These are phyloP conservation scores for Lissocephala sabroskyi DNA, from an alignment of 2,888 invertebrate species.

Conservation along the genomic window DNA sequence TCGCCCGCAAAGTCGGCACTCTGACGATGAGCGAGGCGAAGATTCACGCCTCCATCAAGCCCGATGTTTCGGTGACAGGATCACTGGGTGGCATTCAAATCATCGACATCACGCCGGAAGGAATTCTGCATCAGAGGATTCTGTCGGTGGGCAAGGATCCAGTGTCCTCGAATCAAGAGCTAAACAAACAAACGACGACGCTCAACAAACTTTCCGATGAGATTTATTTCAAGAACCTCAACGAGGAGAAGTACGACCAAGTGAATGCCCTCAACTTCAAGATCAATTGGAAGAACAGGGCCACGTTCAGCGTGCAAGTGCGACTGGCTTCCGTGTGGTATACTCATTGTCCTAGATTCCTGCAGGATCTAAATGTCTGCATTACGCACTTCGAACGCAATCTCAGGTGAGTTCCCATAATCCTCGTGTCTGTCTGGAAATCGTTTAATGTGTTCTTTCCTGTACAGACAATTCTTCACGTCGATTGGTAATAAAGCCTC, in stretches of 20 bases:
- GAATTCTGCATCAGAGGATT: conserved; percentile 87
- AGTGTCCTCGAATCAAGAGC: conserved; percentile 73
- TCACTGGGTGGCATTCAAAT: conserved; percentile 94
- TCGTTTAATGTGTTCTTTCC: too few relatives aligned
- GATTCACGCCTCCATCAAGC: conserved; percentile 83
- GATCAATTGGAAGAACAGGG: conserved; percentile 66
- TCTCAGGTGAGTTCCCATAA: conserved; percentile 58
- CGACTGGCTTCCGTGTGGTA: conserved; percentile 94
- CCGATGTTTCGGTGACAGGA: conserved; percentile 81
- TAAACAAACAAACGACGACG: conserved; percentile 63
- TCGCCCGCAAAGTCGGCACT: conserved; percentile 92
- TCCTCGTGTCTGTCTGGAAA: background rate
- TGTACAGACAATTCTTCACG: conserved; percentile 81
- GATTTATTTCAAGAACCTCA: conserved; percentile 68
- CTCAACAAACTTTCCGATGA: conserved; percentile 69
- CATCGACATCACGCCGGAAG: conserved; percentile 89
- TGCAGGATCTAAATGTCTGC: conserved; percentile 89
- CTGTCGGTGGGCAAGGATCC: conserved; percentile 88
- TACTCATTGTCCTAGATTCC: conserved; percentile 90
- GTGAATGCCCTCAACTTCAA: conserved; percentile 72
- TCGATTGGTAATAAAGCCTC: conserved; percentile 93
- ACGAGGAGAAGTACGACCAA: conserved; percentile 54
- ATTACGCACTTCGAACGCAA: conserved; percentile 93
- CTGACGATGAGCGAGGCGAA: conserved; percentile 93
- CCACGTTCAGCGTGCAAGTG: conserved; percentile 62